These are phyloP conservation scores for Myanophis thanlyinensis DNA, from an alignment of 2,113 vertebrate genomes.

Conservation along the genomic window DNA sequence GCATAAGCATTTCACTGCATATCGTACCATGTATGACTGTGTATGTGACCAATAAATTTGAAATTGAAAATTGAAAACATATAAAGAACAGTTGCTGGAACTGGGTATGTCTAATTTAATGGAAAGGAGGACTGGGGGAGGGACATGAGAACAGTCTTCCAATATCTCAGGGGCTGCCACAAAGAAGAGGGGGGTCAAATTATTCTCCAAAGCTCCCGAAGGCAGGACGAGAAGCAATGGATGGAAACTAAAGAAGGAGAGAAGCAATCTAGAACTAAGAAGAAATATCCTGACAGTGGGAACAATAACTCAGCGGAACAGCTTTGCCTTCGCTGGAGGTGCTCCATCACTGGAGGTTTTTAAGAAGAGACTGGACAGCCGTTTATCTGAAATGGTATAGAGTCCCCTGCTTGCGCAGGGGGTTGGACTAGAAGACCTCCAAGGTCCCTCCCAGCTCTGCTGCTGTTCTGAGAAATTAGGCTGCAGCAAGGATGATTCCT, in stretches of 20 bases:
- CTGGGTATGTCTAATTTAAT: too few relatives aligned
- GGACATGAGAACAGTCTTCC: too few relatives aligned
- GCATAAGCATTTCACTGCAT: too few relatives aligned
- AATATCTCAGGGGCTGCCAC: too few relatives aligned
- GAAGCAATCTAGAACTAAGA: not conserved
- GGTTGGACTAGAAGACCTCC: not conserved
- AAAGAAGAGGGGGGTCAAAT: not conserved
- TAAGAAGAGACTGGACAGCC: not conserved
- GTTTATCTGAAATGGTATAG: not conserved
- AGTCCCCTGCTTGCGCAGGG: not conserved
- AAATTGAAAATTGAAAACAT: too few relatives aligned
- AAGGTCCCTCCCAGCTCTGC: not conserved
- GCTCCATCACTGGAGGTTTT: not conserved
- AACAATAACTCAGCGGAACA: not conserved
- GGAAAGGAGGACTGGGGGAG: too few relatives aligned
- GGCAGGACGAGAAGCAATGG: not conserved
- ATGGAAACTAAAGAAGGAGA: not conserved
- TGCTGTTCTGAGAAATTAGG: not conserved
- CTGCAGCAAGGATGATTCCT: not conserved
- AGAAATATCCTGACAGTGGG: not conserved
- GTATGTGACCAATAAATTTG: too few relatives aligned
- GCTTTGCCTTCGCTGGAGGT: not conserved
- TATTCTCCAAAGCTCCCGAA: not conserved
- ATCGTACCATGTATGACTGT: too few relatives aligned
- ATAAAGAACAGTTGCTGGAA: too few relatives aligned